Percentiles rank a stretch among this genome's conserved stretches.
These are phyloP conservation scores for Triplophysa siluroides DNA, from an alignment of 2,113 vertebrate species.

Conservation along the genomic window DNA sequence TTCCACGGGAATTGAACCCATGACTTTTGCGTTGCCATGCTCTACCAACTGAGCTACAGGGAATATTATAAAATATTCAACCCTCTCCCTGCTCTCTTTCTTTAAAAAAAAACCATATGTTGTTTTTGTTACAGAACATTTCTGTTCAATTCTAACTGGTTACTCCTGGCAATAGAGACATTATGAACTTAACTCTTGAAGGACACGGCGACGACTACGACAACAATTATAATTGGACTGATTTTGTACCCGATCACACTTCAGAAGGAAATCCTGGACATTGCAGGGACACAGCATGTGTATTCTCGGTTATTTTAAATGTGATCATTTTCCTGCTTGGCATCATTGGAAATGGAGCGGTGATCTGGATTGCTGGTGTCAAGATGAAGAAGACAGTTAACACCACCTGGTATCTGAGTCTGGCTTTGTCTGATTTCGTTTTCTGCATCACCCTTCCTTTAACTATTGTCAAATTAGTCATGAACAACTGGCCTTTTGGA, in stretches of 20 bases:
- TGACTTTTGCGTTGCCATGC: no score
- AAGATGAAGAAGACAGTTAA: constrained; percentile 92
- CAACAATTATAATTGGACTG: no score
- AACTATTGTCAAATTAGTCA: constrained; percentile 69
- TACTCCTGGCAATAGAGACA: not conserved
- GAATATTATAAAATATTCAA: no score
- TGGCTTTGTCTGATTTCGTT: constrained; percentile 86
- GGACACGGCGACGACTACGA: no score
- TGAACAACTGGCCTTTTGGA: constrained; percentile 85
- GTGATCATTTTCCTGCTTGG: constrained; percentile 81
- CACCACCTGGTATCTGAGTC: constrained; percentile 88
- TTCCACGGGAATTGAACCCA: no score
- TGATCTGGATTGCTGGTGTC: constrained; percentile 83
- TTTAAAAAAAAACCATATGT: not conserved
- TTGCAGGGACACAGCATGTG: constrained; percentile 40
- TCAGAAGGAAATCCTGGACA: constrained; percentile 12
- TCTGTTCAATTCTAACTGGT: not conserved
- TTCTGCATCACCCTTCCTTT: constrained; percentile 87
- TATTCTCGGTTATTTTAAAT: constrained; percentile 66
- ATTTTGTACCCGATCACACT: not conserved
- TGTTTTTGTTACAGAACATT: constrained; percentile 3
- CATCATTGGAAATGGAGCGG: constrained; percentile 82
- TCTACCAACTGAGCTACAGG: no score
- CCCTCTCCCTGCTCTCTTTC: no score
- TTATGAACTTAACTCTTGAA: not conserved